These are phyloP conservation scores for Conistra vaccinii DNA, from an alignment of 2,888 invertebrate genomes.

Conservation along the genomic window DNA sequence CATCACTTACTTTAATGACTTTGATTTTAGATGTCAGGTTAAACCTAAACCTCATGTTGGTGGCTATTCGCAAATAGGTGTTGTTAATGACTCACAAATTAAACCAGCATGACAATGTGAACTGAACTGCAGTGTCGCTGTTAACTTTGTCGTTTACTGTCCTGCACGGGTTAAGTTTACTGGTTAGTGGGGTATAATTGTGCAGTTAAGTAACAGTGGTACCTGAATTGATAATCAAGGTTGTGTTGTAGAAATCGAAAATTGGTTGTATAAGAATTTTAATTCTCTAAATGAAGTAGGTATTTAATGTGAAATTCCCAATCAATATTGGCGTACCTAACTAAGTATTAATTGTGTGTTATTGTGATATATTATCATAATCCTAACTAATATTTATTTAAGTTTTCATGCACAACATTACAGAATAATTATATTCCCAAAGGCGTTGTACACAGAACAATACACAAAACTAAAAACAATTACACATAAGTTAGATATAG, in stretches of 20 bases:
- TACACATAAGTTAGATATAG: no score
- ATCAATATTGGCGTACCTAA: neutral
- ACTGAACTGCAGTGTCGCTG: constrained; percentile 26
- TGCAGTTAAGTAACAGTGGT: neutral
- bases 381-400: no score
- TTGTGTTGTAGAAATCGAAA: neutral
- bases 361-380: no score
- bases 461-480: no score
- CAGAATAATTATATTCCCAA: no score
- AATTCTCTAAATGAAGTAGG: neutral
- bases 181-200: neutral
- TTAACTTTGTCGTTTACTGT: constrained; percentile 39
- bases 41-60: constrained; percentile 7
- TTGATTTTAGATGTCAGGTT: neutral
- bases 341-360: neutral
- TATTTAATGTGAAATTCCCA: neutral
- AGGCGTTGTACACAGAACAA: no score
- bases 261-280: neutral
- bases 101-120: constrained; percentile 32
- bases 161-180: constrained; percentile 8
- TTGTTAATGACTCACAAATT: constrained; percentile 37
- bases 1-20: neutral
- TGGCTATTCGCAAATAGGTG: constrained; percentile 9
- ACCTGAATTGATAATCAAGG: neutral
- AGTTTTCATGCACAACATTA: no score